Conservation (phyloP, 2,113 vertebrate genomes). For the Eira barbara region DNA sequence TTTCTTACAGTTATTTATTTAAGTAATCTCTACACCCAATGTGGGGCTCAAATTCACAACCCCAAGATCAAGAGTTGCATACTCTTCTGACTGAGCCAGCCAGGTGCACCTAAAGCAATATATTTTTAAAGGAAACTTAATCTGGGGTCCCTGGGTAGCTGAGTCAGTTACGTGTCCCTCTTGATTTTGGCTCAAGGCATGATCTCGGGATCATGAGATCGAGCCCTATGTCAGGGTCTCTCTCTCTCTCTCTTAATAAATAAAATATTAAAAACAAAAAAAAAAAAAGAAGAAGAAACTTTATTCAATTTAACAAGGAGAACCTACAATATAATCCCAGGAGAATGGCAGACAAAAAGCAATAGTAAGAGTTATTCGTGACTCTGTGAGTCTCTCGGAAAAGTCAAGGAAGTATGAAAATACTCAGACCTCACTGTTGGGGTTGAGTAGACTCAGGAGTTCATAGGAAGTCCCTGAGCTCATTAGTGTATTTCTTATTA, state of each 20-base stretch:
- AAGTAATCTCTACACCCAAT: neutral
- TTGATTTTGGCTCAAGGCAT: neutral
- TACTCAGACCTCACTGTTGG: neutral
- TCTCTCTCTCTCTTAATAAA: neutral
- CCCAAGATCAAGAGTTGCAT: neutral
- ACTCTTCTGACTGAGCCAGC: neutral
- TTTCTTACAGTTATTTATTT: neutral
- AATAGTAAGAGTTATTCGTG: neutral
- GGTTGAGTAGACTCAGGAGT: neutral
- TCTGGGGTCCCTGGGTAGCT: neutral
- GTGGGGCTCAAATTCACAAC: neutral
- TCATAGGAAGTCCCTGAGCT: neutral
- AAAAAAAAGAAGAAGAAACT: neutral
- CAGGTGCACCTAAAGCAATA: neutral
- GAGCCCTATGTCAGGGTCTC: neutral
- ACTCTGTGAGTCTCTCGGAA: neutral
- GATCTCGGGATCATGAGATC: neutral
- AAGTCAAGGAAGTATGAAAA: neutral
- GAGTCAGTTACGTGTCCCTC: neutral
- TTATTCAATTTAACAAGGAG: constrained; percentile 8
- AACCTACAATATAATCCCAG: neutral
- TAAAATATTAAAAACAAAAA: neutral
- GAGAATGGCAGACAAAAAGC: neutral
- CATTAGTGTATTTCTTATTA: constrained; percentile 3
- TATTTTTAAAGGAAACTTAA: neutral